phyloP scores from a whole-genome alignment of 2,888 invertebrate genomes.

The Drosophila mayaguana region DNA sequence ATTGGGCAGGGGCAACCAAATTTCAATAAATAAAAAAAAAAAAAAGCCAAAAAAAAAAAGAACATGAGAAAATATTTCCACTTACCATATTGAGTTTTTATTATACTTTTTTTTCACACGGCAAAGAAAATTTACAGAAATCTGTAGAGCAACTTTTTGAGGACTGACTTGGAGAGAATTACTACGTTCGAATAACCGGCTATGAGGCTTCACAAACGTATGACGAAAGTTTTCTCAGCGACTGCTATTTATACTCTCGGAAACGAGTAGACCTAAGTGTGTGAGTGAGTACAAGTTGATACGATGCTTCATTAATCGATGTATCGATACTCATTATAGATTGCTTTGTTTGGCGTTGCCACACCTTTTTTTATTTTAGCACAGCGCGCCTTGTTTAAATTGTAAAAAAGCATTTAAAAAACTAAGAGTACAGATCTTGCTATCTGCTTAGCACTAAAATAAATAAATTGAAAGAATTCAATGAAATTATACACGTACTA shows the following conservation, averaged over 20 bases:
- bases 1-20: neutral
- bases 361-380: neutral
- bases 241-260: constrained; percentile 87
- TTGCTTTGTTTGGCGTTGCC: constrained; percentile 17
- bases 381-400: constrained; percentile 6
- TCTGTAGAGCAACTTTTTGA: constrained; percentile 53
- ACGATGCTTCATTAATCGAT: neutral
- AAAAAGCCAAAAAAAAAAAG: too few species aligned
- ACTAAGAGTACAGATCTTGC: too few species aligned
- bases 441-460: too few species aligned
- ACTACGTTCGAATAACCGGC: constrained; percentile 87
- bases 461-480: too few species aligned
- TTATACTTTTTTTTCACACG: constrained; percentile 67
- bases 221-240: constrained; percentile 86
- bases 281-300: constrained; percentile 42
- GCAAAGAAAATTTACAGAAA: constrained; percentile 73
- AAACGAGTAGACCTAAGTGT: constrained; percentile 22
- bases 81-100: constrained; percentile 83
- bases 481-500: too few species aligned
- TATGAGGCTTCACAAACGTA: constrained; percentile 90
- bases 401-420: too few species aligned
- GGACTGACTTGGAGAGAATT: constrained; percentile 54
- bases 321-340: constrained; percentile 29
- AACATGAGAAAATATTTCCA: constrained; percentile 12
- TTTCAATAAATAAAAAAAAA: neutral